phyloP scores from a whole-genome alignment of 2,113 vertebrate species.

The Sylvilagus bachmani region DNA sequence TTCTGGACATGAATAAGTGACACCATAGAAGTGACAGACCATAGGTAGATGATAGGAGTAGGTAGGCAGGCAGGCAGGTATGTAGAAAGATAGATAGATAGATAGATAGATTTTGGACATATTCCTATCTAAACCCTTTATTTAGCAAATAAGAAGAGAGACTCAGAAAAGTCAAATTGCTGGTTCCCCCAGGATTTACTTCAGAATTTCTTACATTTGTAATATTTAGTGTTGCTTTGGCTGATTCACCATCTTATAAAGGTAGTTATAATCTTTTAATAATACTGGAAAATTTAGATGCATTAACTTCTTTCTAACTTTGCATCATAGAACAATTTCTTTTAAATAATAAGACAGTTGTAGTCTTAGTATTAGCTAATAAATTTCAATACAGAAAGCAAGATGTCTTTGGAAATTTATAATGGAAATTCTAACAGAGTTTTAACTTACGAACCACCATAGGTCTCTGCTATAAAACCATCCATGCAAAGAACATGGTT shows the following conservation, averaged over 20 bases:
- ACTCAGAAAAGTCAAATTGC: not conserved
- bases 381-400: constrained; percentile 50
- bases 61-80: no score
- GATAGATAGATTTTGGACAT: not conserved
- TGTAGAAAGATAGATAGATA: not conserved
- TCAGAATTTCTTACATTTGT: not conserved
- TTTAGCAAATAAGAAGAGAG: not conserved
- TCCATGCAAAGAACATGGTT: constrained; percentile 46
- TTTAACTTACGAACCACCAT: constrained; percentile 44
- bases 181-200: not conserved
- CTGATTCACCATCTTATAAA: not conserved
- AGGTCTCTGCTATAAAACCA: constrained; percentile 59
- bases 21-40: not conserved
- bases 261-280: constrained; percentile 12
- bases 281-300: not conserved
- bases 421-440: constrained; percentile 29
- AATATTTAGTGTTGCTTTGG: not conserved
- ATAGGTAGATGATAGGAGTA: not conserved
- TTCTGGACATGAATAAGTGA: not conserved
- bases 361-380: constrained; percentile 22
- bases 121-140: not conserved
- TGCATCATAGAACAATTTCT: constrained; percentile 55
- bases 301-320: constrained; percentile 34
- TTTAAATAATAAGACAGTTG: constrained; percentile 6
- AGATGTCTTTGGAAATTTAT: constrained; percentile 32